phyloP scores from a whole-genome alignment of 2,797 vertebrate genomes.

The Lagorchestes hirsutus region DNA sequence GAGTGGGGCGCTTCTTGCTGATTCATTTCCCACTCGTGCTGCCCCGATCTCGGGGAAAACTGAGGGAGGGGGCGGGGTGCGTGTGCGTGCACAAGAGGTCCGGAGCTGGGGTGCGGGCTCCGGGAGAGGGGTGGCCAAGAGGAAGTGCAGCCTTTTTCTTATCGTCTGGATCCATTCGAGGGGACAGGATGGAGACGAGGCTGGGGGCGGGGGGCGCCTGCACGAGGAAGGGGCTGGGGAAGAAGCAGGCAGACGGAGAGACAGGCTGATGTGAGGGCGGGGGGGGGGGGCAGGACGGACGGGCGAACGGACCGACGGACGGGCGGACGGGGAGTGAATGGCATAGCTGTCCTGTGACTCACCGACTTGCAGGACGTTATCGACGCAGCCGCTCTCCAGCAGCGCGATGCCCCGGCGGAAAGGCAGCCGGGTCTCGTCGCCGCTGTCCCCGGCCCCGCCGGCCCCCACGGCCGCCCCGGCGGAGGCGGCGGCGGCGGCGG shows the following conservation, averaged over 20 bases:
- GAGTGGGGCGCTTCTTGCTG: constrained; percentile 79
- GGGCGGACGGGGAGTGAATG: constrained; percentile 47
- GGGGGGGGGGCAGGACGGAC: constrained; percentile 18
- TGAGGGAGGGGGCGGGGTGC: constrained; percentile 23
- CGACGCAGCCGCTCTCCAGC: constrained; percentile 95
- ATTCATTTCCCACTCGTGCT: constrained; percentile 82
- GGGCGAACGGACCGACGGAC: not conserved
- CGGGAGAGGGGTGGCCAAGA: constrained; percentile 25
- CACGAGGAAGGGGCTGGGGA: not conserved
- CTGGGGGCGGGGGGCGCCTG: not conserved
- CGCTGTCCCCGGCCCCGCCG: constrained; percentile 84
- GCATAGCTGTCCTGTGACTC: constrained; percentile 85
- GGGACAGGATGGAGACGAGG: not conserved
- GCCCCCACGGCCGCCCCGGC: constrained; percentile 75
- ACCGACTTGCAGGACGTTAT: constrained; percentile 98
- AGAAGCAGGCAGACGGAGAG: not conserved
- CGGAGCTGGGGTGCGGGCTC: not conserved
- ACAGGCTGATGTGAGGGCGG: constrained; percentile 44
- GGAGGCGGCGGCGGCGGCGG: constrained; percentile 63
- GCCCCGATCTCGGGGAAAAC: constrained; percentile 73
- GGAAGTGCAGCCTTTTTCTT: constrained; percentile 20
- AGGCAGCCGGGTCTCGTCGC: constrained; percentile 93
- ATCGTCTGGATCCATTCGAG: not conserved
- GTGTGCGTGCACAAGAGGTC: constrained; percentile 10
- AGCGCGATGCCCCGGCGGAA: constrained; percentile 95